A percentile compares a stretch with the other conserved stretches of the same genome.
phyloP scores from a whole-genome alignment of 1,140 invertebrate genomes.

The Euwallacea similis region DNA sequence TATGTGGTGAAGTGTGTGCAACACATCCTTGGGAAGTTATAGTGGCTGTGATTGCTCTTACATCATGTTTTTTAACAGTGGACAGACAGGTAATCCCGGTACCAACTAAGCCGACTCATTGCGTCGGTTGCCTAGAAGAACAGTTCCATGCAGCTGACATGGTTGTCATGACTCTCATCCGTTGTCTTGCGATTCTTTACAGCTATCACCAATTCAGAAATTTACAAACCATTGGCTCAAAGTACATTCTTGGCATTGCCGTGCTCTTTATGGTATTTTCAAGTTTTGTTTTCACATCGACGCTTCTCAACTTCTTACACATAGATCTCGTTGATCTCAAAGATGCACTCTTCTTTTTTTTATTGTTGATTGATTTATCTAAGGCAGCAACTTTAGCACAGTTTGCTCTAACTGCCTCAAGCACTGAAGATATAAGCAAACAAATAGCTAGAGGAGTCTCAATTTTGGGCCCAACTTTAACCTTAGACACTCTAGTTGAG shows the following conservation, averaged over 20 bases:
- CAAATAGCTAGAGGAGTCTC: constrained; percentile 75
- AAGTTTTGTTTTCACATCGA: constrained; percentile 57
- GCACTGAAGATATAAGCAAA: constrained; percentile 61
- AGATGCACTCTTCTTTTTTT: constrained; percentile 44
- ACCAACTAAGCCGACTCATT: constrained; percentile 48
- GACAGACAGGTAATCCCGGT: constrained; percentile 57
- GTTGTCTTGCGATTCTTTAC: constrained; percentile 87
- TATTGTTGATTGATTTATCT: constrained; percentile 70
- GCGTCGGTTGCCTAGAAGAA: constrained; percentile 58
- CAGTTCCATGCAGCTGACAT: constrained; percentile 82
- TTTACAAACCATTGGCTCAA: constrained; percentile 87
- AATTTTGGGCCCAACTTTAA: constrained; percentile 73
- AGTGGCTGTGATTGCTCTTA: constrained; percentile 81
- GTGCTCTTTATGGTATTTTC: constrained; percentile 85
- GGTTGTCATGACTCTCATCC: constrained; percentile 86
- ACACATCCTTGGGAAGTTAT: constrained; percentile 94
- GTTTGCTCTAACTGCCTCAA: constrained; percentile 68
- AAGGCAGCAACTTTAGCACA: constrained; percentile 73
- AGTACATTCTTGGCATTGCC: constrained; percentile 88
- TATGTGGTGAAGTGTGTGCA: constrained; percentile 89
- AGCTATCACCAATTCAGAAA: constrained; percentile 92
- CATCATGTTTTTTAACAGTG: constrained; percentile 83
- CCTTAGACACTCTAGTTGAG: constrained; percentile 75
- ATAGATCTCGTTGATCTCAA: constrained; percentile 44
- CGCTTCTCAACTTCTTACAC: constrained; percentile 43